Percentiles rank a stretch among this genome's conserved stretches.
phyloP scores from a whole-genome alignment of 2,888 invertebrate species.

The Shargacucullia verbasci region DNA sequence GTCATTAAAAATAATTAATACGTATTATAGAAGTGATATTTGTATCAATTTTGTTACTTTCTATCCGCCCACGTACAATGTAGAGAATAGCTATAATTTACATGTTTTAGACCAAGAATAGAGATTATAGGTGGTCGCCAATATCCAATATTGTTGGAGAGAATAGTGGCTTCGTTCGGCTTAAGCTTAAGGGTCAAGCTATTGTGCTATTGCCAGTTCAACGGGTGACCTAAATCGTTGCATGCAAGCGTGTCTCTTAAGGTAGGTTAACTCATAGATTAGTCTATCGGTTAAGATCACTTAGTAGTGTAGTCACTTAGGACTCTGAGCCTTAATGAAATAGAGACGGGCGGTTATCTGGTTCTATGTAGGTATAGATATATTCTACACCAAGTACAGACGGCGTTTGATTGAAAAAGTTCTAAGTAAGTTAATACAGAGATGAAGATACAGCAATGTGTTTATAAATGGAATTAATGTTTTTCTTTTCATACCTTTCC shows the following conservation, averaged over 20 bases:
- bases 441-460: conserved; percentile 36
- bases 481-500: conserved; percentile 31
- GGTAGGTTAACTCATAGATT: conserved; percentile 43
- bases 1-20: conserved; percentile 57
- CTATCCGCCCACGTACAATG: conserved; percentile 52
- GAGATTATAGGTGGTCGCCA: conserved; percentile 22
- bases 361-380: too few relatives aligned
- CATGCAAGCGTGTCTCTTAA: conserved; percentile 23
- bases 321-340: conserved; percentile 22
- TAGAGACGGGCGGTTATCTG: background rate
- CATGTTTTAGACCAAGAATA: conserved; percentile 34
- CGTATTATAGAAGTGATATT: conserved; percentile 56
- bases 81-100: conserved; percentile 38
- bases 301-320: conserved; percentile 17
- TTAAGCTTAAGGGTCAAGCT: conserved; percentile 36
- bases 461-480: conserved; percentile 18
- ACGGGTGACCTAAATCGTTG: conserved; percentile 37
- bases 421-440: conserved; percentile 5
- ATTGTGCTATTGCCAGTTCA: conserved; percentile 30
- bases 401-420: conserved; percentile 8
- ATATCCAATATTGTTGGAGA: conserved; percentile 32
- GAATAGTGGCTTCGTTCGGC: conserved; percentile 30
- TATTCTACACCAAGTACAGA: conserved; percentile 5
- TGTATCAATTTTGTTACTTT: conserved; percentile 57
- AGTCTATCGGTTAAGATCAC: conserved; percentile 7